Base-by-base conservation (phyloP, 2,113 vertebrate species). In the Stomatorhinus ivindoensis region DNA sequence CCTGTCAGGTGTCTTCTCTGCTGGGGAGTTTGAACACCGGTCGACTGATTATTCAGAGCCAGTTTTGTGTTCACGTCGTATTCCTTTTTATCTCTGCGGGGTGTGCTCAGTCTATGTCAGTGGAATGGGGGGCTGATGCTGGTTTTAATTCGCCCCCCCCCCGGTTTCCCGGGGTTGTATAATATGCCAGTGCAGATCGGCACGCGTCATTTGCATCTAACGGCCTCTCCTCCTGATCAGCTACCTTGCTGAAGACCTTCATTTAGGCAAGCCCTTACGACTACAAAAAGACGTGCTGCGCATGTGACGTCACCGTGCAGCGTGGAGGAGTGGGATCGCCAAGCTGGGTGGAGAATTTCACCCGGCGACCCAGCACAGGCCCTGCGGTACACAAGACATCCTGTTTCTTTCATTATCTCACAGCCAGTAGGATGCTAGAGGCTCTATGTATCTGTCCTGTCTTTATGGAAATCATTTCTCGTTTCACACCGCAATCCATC, bases 1-100 rank as follows among this genome's bases (percentile, higher is more conserved):
- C 92, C 93, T 94, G 92, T 93, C 93, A 93, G 95, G 94, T 94
- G 93, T 80, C 35, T 76, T 39, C 31, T 76, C 31, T 35, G 31
- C 15, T 80, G 31, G 15, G 73, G 31, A 35, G 73, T 76, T 17
- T 46, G 90, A 86, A 88, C 17, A 91, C 89, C 83, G 91, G 88
- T 88, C 92, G 91, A 92, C 93, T 92, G 69, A 92, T 90, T 91
- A n/a, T 53, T 87, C 89, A 46, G 31, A 42, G 50, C 61, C 31
- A 53, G 50, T 89, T 24, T 84, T 88, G 92, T 83, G 6, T 42
- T 47, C 31, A 13, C 50, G 4, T 24, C 39, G 15, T 58, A 15
- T 92, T 92, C 88, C 53, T 90, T 3, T 69, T 24, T n/a, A 69
- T 39, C 58, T 87, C 39, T 31, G 69, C 51, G 31, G 65, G 46